phyloP scores from a whole-genome alignment of 2,888 invertebrate species.

The Psylliodes chrysocephalus region DNA sequence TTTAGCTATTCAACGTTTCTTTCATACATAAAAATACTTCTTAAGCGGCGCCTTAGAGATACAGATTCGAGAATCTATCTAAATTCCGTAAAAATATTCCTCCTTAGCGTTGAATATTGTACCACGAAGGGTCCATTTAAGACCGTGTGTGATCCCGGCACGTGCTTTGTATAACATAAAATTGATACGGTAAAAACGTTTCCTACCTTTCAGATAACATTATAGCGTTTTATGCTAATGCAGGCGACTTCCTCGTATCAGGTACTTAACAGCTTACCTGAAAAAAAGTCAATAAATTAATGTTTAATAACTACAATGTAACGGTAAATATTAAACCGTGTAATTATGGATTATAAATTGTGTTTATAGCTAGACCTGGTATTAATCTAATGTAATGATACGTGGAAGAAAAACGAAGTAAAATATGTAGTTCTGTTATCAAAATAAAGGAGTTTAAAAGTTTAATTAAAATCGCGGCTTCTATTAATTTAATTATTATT shows the following conservation, averaged over 20 bases:
- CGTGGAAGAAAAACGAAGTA: neutral
- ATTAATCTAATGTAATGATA: neutral
- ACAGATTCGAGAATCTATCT: neutral
- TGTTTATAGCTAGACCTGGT: neutral
- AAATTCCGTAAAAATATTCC: constrained; percentile 3
- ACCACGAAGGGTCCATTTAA: neutral
- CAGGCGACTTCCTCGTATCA: neutral
- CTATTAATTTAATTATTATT: no score
- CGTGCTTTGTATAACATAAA: constrained; percentile 6
- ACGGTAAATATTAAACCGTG: neutral
- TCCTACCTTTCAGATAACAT: neutral
- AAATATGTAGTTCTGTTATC: no score
- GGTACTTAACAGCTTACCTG: neutral
- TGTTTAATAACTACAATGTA: neutral
- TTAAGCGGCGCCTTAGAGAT: no score
- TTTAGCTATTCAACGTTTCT: no score
- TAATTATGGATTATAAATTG: neutral
- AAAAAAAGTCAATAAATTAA: neutral
- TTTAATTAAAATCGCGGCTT: no score
- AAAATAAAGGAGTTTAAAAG: no score
- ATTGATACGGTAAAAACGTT: constrained; percentile 3
- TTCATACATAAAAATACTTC: no score
- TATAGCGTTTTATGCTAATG: neutral
- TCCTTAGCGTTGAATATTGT: neutral
- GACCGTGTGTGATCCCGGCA: neutral